Percentiles rank a stretch among this genome's conserved stretches.
Evolutionary conservation across 2,797 vertebrate genomes (phyloP).

Genomic region (Hippopotamyrus pictus): DNA sequence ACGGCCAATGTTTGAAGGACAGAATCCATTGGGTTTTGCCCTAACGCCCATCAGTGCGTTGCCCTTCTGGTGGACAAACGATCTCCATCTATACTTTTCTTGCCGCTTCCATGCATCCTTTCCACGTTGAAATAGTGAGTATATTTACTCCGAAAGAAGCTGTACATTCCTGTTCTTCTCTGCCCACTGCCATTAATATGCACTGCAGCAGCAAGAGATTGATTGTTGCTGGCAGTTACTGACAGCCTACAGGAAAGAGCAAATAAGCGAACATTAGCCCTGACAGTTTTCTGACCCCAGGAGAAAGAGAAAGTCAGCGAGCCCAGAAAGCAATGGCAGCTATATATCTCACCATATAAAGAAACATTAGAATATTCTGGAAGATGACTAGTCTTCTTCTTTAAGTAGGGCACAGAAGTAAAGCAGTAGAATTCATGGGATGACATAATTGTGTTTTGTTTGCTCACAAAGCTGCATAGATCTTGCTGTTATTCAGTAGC

Average conservation of each 20-base stretch:
- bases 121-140: not conserved
- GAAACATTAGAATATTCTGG: not conserved
- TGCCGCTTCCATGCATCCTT: not conserved
- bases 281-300: not conserved
- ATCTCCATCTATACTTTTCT: not conserved
- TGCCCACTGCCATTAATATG: not conserved
- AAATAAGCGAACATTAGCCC: not conserved
- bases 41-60: not conserved
- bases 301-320: not conserved
- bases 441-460: not conserved
- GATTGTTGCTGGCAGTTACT: conserved; percentile 2
- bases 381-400: not conserved
- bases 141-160: not conserved
- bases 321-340: not conserved
- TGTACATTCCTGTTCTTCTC: not conserved
- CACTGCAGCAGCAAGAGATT: not conserved
- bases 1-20: not conserved
- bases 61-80: not conserved
- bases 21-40: not conserved
- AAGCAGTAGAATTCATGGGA: not conserved
- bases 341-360: not conserved
- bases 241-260: not conserved
- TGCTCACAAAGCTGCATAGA: not conserved
- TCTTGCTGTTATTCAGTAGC: not conserved
- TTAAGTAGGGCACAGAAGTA: not conserved